A percentile compares a stretch with the other conserved stretches of the same genome.
These are phyloP conservation scores for Gastracanthus pulcherrimus DNA, from an alignment of 2,888 invertebrate species.

Conservation along the genomic window DNA sequence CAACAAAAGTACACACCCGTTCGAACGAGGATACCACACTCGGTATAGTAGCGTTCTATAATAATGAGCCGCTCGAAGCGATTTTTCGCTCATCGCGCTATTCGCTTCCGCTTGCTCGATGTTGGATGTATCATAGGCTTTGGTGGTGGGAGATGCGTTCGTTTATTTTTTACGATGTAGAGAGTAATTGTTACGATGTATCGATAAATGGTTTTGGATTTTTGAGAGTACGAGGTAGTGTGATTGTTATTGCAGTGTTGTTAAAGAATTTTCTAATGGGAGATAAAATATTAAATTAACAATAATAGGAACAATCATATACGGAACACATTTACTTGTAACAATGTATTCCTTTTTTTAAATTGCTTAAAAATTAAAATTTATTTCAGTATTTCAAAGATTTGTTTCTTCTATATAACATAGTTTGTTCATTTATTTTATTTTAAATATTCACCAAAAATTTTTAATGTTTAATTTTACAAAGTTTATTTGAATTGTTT, in stretches of 20 bases:
- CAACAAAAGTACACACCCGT: constrained; percentile 18
- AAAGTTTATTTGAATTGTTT: too few species aligned
- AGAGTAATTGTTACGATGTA: constrained; percentile 36
- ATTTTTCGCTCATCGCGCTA: constrained; percentile 50
- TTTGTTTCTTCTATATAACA: too few species aligned
- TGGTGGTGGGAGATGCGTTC: constrained; percentile 21
- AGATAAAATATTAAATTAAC: too few species aligned
- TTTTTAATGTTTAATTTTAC: too few species aligned
- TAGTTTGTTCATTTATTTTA: too few species aligned
- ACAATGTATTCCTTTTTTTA: too few species aligned
- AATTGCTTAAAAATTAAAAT: too few species aligned
- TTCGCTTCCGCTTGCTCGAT: constrained; percentile 54
- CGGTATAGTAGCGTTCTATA: constrained; percentile 51
- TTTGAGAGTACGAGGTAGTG: constrained; percentile 30
- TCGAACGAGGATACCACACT: constrained; percentile 59
- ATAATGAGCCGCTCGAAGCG: constrained; percentile 42
- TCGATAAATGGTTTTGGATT: constrained; percentile 26
- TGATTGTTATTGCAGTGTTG: background rate
- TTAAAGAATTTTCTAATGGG: too few species aligned
- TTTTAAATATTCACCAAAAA: too few species aligned
- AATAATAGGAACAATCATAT: too few species aligned
- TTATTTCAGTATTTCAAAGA: too few species aligned
- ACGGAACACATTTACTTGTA: too few species aligned
- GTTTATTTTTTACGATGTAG: constrained; percentile 39
- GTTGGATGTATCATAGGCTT: constrained; percentile 58